These are phyloP conservation scores for Sebastes umbrosus DNA, from an alignment of 2,797 vertebrate species.

Conservation along the genomic window DNA sequence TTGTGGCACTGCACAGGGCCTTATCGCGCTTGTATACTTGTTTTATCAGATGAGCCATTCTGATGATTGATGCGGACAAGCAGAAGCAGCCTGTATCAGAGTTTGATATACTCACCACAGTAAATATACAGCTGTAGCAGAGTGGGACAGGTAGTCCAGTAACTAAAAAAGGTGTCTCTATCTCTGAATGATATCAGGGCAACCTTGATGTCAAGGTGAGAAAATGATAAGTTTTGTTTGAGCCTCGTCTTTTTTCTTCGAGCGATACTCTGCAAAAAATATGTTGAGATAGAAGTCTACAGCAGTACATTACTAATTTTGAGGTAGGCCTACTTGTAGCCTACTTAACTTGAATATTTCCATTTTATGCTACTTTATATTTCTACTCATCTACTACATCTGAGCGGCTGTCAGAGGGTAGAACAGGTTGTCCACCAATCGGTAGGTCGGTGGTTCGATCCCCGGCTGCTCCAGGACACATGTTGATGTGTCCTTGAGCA, in stretches of 20 bases:
- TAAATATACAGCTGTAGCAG: slow-evolving; percentile 27
- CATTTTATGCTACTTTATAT: neutral
- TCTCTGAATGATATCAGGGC: slow-evolving; percentile 14
- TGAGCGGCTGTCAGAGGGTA: too few relatives aligned
- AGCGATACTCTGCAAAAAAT: neutral
- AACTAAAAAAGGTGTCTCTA: slow-evolving; percentile 18
- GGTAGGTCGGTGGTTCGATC: too few relatives aligned
- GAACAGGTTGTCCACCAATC: too few relatives aligned
- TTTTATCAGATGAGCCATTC: slow-evolving; percentile 38
- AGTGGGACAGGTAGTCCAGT: slow-evolving; percentile 2
- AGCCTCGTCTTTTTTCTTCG: neutral
- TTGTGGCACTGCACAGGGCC: slow-evolving; percentile 27
- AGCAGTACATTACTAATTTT: neutral
- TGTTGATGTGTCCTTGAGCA: too few relatives aligned
- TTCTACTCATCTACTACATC: neutral
- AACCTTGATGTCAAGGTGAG: slow-evolving; percentile 20
- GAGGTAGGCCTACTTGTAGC: neutral
- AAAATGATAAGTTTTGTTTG: slow-evolving; percentile 19
- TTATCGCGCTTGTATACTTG: slow-evolving; percentile 25
- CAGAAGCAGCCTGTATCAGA: slow-evolving; percentile 42
- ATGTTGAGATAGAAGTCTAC: neutral
- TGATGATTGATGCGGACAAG: slow-evolving; percentile 57
- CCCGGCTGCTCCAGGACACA: too few relatives aligned
- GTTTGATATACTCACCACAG: slow-evolving; percentile 41
- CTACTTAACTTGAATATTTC: neutral